Evolutionary conservation across 2,888 invertebrate genomes (phyloP).

Genomic region (Lasioglossum leucozonium): DNA sequence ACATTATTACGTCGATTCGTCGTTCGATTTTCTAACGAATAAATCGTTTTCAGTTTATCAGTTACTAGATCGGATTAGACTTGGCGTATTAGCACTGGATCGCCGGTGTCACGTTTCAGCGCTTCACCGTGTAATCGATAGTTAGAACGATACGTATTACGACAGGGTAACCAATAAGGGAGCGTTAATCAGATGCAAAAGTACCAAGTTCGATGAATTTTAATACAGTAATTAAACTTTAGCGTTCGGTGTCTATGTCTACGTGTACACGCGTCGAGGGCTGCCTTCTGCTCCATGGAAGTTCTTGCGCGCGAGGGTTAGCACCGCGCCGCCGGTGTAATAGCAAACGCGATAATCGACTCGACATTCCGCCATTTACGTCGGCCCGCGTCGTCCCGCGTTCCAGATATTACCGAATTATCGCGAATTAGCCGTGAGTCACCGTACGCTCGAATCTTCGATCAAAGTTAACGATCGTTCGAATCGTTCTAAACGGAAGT

Average conservation of each 20-base stretch:
- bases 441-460: neutral
- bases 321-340: neutral
- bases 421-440: neutral
- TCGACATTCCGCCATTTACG: neutral
- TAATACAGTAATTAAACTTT: constrained; percentile 27
- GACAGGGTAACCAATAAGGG: neutral
- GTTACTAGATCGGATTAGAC: no score
- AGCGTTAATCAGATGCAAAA: neutral
- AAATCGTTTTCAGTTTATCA: neutral
- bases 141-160: neutral
- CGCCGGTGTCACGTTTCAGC: neutral
- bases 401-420: neutral
- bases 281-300: neutral
- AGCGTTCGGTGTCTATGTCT: neutral
- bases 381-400: neutral
- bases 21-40: no score
- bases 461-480: neutral
- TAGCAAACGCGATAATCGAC: constrained; percentile 11
- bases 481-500: no score
- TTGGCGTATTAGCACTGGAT: no score
- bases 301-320: neutral
- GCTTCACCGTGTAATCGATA: neutral
- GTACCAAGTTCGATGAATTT: constrained; percentile 12
- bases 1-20: no score
- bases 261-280: neutral